Evolutionary conservation across 1,140 invertebrate species (phyloP), one percentile per base, ranked within the genome.

Genomic region (Scaptomyza hsui): DNA sequence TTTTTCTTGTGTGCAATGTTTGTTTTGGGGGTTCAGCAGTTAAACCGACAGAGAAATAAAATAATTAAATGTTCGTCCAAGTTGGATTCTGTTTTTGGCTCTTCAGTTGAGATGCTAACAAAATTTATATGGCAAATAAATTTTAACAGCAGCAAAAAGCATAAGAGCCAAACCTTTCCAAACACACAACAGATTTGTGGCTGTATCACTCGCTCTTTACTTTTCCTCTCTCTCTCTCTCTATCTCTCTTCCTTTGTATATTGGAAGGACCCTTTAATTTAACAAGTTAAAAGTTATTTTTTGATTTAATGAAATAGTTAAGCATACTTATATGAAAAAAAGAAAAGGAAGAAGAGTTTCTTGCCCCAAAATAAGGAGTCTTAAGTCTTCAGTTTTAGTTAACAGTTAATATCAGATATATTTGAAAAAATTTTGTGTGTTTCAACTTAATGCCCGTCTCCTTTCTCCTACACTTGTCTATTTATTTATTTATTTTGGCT

Each of bases 401-500:
- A n/a, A n/a, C n/a, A n/a, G n/a, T n/a, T n/a, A n/a, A n/a, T n/a
- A n/a, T n/a, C n/a, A n/a, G n/a, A n/a, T n/a, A n/a, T n/a, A n/a
- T n/a, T n/a, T n/a, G n/a, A n/a, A n/a, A n/a, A n/a, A n/a, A n/a
- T n/a, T n/a, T 68, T 42, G 16, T 44, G 35, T 42, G 32, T 35
- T 55, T 49, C 26, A n/a, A n/a, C n/a, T n/a, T n/a, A n/a, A n/a
- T n/a, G n/a, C n/a, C n/a, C n/a, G n/a, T n/a, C n/a, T 10, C 15
- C n/a, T 15, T 21, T 19, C 6, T 9, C 16, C 52, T 61, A 45
- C 60, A 61, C 67, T 60, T 56, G 67, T 72, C 75, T 78, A 71
- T 71, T 76, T 76, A 77, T 65, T 77, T 77, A 77, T 61, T 72
- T 65, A n/a, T n/a, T n/a, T n/a, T 72, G 29, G 49, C n/a, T n/a